These are phyloP conservation scores for Rhingia rostrata DNA, from an alignment of 2,888 invertebrate genomes.

Conservation along the genomic window DNA sequence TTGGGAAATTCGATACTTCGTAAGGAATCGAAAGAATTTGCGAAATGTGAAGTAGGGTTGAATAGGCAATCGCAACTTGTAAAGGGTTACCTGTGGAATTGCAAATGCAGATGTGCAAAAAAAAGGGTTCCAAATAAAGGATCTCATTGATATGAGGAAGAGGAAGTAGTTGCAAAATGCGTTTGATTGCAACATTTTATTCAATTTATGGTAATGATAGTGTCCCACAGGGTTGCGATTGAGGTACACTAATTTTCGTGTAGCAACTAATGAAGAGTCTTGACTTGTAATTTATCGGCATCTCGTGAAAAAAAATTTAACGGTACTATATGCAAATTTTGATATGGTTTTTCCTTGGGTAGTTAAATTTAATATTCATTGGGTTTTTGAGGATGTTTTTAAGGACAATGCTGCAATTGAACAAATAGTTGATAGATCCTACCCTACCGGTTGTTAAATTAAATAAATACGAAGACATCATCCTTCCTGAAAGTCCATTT, in stretches of 20 bases:
- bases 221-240: constrained; percentile 17
- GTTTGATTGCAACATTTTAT: not conserved
- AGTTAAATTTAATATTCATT: constrained; percentile 11
- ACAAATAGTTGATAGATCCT: no score
- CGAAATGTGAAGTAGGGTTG: constrained; percentile 40
- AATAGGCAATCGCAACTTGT: constrained; percentile 45
- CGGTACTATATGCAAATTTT: constrained; percentile 44
- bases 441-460: no score
- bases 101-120: constrained; percentile 62
- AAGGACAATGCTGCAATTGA: not conserved
- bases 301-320: constrained; percentile 4
- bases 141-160: not conserved
- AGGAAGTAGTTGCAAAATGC: not conserved
- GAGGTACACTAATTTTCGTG: constrained; percentile 24
- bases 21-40: constrained; percentile 44
- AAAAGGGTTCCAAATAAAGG: constrained; percentile 2
- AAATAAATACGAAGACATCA: no score
- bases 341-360: not conserved
- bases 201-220: constrained; percentile 46
- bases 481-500: no score
- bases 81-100: constrained; percentile 17
- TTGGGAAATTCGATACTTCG: constrained; percentile 66
- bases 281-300: constrained; percentile 2
- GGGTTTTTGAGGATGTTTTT: not conserved
- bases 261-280: not conserved